These are phyloP conservation scores for Trichomalopsis sarcophagae DNA, from an alignment of 1,140 invertebrate species.

Conservation along the genomic window DNA sequence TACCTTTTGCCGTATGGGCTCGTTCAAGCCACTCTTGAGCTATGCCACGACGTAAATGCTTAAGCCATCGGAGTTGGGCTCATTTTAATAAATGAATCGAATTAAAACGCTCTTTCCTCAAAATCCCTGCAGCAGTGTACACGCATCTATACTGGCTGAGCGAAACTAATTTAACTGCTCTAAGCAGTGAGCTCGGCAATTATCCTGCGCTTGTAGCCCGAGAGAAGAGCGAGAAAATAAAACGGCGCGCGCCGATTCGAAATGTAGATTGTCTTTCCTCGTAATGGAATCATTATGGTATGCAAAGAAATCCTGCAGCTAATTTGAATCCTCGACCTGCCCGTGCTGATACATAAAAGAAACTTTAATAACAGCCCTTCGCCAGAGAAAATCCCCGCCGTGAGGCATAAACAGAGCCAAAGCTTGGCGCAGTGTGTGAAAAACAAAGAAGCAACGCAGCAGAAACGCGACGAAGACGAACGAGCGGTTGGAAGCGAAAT, in stretches of 20 bases:
- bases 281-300: constrained; percentile 11
- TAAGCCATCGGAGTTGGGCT: neutral
- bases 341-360: neutral
- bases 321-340: neutral
- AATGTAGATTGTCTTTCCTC: neutral
- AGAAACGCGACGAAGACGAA: neutral
- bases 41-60: too few relatives aligned
- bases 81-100: constrained; percentile 3
- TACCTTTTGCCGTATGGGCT: too few relatives aligned
- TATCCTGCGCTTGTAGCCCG: neutral
- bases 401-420: neutral
- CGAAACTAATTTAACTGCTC: constrained; percentile 15
- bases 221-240: neutral
- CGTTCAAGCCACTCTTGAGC: too few relatives aligned
- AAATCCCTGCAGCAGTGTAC: neutral
- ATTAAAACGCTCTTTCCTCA: neutral
- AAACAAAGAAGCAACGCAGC: neutral
- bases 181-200: neutral
- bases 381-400: too few relatives aligned
- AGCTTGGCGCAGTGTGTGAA: neutral
- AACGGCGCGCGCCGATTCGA: neutral
- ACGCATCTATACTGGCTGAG: neutral
- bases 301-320: neutral
- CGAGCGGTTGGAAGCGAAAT: neutral
- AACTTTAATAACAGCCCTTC: neutral